Evolutionary conservation across 2,888 invertebrate genomes (phyloP).

Genomic region (Sisyra nigra): DNA sequence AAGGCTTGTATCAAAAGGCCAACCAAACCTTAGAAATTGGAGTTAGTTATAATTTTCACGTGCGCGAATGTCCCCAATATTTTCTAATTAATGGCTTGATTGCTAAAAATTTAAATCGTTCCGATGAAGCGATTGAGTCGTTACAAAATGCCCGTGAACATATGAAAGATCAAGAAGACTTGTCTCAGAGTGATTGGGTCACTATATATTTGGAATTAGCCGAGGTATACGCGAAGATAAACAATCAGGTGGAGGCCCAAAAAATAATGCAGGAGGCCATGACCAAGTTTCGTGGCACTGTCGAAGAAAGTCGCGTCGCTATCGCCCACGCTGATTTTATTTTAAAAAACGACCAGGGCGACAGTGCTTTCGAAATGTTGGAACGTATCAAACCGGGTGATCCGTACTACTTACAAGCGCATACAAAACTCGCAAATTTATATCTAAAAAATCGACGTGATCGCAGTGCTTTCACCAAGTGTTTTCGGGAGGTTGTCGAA

Average conservation of each 20-base stretch:
- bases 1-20: slow-evolving; percentile 56
- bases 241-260: slow-evolving; percentile 63
- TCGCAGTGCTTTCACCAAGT: slow-evolving; percentile 69
- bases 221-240: slow-evolving; percentile 51
- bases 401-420: slow-evolving; percentile 68
- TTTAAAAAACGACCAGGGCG: slow-evolving; percentile 62
- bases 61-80: slow-evolving; percentile 81
- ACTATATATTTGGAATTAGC: slow-evolving; percentile 78
- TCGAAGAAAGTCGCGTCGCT: slow-evolving; percentile 71
- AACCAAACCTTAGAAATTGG: slow-evolving; percentile 78
- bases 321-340: slow-evolving; percentile 77
- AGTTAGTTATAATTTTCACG: slow-evolving; percentile 82
- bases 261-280: slow-evolving; percentile 62
- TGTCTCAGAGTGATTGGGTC: slow-evolving; percentile 60
- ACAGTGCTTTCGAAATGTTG: slow-evolving; percentile 65
- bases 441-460: slow-evolving; percentile 78
- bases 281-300: slow-evolving; percentile 54
- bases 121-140: slow-evolving; percentile 55
- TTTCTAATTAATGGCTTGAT: slow-evolving; percentile 75
- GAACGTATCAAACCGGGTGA: slow-evolving; percentile 63
- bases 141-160: slow-evolving; percentile 59
- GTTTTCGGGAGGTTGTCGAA: slow-evolving; percentile 64
- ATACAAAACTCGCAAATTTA: slow-evolving; percentile 74
- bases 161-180: slow-evolving; percentile 27
- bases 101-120: slow-evolving; percentile 54